A percentile compares a stretch with the other conserved stretches of the same genome.
Conservation (phyloP, 2,113 vertebrate genomes). For the Mormoops blainvillei region DNA sequence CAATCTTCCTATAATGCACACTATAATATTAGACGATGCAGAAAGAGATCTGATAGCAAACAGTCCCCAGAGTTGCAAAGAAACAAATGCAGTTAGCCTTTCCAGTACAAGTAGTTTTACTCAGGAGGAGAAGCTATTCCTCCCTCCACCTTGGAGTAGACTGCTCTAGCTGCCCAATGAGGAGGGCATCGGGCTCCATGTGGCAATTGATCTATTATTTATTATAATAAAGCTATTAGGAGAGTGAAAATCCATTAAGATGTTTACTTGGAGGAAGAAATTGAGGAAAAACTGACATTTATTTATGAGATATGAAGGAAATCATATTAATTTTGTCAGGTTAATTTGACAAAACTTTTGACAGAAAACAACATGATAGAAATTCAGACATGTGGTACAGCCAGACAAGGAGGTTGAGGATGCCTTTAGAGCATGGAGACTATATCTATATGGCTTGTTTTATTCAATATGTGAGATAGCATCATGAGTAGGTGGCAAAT, state of each 20-base stretch:
- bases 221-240: not conserved
- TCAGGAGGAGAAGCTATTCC: not conserved
- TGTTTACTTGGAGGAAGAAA: not conserved
- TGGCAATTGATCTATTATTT: not conserved
- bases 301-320: not conserved
- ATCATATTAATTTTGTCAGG: not conserved
- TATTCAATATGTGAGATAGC: not conserved
- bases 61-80: not conserved
- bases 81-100: not conserved
- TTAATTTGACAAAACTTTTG: not conserved
- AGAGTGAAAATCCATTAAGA: not conserved
- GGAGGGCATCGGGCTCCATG: not conserved
- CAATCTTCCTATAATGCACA: not conserved
- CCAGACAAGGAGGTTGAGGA: not conserved
- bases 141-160: not conserved
- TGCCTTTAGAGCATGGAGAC: not conserved
- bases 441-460: not conserved
- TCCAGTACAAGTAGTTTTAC: not conserved
- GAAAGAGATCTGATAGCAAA: not conserved
- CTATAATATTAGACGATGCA: not conserved
- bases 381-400: not conserved
- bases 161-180: not conserved
- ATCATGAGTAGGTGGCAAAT: not conserved
- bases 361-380: not conserved
- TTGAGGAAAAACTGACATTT: not conserved